Evolutionary conservation across 2,888 invertebrate species (phyloP).

Genomic region (Phengaris alcon): DNA sequence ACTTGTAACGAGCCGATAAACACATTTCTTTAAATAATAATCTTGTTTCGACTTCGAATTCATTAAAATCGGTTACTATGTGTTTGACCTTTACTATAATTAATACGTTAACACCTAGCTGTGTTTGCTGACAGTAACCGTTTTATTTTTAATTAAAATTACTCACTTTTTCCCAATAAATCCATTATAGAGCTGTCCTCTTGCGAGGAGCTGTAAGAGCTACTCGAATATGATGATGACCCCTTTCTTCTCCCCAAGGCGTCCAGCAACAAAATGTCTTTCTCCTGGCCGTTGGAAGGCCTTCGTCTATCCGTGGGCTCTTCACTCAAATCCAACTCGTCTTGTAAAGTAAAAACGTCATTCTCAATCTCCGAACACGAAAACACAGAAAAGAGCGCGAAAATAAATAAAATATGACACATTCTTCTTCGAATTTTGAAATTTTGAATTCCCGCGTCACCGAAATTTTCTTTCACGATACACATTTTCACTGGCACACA

Average conservation of each 20-base stretch:
- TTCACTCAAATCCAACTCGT: constrained; percentile 60
- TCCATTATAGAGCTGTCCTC: constrained; percentile 87
- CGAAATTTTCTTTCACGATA: constrained; percentile 21
- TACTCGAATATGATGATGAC: constrained; percentile 61
- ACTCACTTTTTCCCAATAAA: constrained; percentile 90
- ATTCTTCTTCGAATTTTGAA: constrained; percentile 48
- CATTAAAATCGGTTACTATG: too few relatives aligned
- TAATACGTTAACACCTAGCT: too few relatives aligned
- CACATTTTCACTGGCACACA: constrained; percentile 37
- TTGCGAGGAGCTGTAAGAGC: constrained; percentile 60
- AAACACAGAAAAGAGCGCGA: constrained; percentile 44
- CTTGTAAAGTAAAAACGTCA: constrained; percentile 70
- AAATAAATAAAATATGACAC: constrained; percentile 47
- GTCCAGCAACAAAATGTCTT: constrained; percentile 86
- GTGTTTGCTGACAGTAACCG: too few relatives aligned
- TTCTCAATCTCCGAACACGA: constrained; percentile 61
- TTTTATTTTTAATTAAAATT: constrained; percentile 31
- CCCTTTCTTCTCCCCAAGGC: constrained; percentile 84
- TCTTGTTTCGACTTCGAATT: too few relatives aligned
- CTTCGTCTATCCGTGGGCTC: constrained; percentile 66
- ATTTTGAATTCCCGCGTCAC: constrained; percentile 49
- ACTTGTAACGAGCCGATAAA: too few relatives aligned
- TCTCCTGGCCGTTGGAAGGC: constrained; percentile 83
- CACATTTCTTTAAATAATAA: too few relatives aligned
- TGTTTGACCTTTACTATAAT: too few relatives aligned